Base-by-base conservation (phyloP, 1,140 invertebrate genomes). In the Stenopsyche tienmushanensis region DNA sequence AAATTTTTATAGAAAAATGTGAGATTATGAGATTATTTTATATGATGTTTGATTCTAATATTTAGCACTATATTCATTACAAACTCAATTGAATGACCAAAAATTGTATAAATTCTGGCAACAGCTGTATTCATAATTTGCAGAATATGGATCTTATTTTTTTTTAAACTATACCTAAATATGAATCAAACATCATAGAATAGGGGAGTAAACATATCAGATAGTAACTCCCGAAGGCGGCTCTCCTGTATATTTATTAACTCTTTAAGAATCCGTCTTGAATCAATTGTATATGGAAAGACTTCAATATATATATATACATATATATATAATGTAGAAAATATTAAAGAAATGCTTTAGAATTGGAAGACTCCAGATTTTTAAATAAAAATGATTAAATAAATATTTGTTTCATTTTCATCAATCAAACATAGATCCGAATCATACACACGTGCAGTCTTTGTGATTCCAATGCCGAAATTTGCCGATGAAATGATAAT, bases 201-300 rank as follows among this genome's bases (percentile, higher is more conserved):
- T 21, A 13, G 34, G 62, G 53, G 34, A 41, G 50, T 21, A 18
- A 26, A 59, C 64, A 63, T 58, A 64, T 67, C 62, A 64, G 39
- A 47, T 42, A 64, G 29, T 34, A 64, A 63, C 60, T 54, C 52
- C 44, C 53, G 42, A 24, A 45, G 55, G 42, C 55, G 55, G 47
- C 24, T 62, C 57, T 52, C 50, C 21, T 34, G 21, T 68, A 62
- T 67, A 65, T 65, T 52, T 64, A 60, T 60, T 41, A 59, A 45
- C 17, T 64, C 34, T 60, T 45, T 64, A 69, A 57, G 58, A 65
- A 69, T 69, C 67, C 67, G 67, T 69, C 67, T 69, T 65, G 50
- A 69, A 60, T 64, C 55, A 64, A 65, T 69, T 65, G 67, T 62
- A 69, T 62, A 69, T 69, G 66, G 58, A 69, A 67, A 69, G 66